These are phyloP conservation scores for Synergus laeviventris DNA, from an alignment of 2,888 invertebrate species.

Conservation along the genomic window DNA sequence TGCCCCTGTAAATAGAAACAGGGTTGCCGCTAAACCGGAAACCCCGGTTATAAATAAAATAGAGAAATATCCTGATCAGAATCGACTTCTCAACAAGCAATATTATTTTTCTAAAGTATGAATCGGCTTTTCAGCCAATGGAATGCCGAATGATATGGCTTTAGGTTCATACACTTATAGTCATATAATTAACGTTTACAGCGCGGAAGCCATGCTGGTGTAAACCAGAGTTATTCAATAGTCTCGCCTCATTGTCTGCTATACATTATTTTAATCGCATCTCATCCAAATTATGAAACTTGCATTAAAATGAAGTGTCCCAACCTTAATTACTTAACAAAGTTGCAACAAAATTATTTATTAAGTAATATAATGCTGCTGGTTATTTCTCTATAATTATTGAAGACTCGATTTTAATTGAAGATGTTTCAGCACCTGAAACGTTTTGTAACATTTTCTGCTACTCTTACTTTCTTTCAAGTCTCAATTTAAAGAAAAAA, in stretches of 20 bases:
- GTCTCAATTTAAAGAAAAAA: neutral
- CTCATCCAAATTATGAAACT: neutral
- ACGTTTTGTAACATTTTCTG: neutral
- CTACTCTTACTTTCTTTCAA: slow-evolving; percentile 9
- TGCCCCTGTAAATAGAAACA: too few relatives aligned
- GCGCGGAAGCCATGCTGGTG: slow-evolving; percentile 15
- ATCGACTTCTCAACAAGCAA: neutral
- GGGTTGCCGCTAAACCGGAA: too few relatives aligned
- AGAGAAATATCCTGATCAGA: neutral
- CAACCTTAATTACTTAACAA: neutral
- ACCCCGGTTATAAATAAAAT: neutral
- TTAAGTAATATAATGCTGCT: neutral
- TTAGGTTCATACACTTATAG: slow-evolving; percentile 33
- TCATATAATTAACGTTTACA: slow-evolving; percentile 32
- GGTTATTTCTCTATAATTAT: slow-evolving; percentile 1
- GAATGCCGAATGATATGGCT: slow-evolving; percentile 35
- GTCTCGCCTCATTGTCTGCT: slow-evolving; percentile 4
- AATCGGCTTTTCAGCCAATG: slow-evolving; percentile 16
- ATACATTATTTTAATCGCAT: neutral
- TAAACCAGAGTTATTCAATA: slow-evolving; percentile 28
- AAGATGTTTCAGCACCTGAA: neutral
- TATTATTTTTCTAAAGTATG: slow-evolving; percentile 21
- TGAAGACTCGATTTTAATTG: neutral
- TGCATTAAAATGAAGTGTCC: neutral
- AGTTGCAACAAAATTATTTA: neutral